Base-by-base conservation (phyloP, 37 sponge, comb jelly and placozoan genomes). In the Aphrocallistes beatrix region DNA sequence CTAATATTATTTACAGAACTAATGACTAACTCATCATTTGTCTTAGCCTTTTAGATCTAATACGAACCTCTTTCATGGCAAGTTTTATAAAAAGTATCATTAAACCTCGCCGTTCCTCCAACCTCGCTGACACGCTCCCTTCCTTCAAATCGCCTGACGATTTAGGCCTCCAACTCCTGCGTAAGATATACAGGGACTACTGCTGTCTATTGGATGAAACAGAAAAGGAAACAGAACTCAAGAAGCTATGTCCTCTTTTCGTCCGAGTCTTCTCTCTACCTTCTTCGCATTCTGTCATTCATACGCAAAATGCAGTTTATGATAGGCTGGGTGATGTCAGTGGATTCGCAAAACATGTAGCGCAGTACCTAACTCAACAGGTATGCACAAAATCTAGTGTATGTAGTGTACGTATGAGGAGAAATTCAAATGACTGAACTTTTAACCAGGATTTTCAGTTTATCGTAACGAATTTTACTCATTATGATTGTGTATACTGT, bases 301-400 rank as follows among this genome's bases (percentile, higher is more conserved):
- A 19, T 6, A 60, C n/a, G 10, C 75, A 19, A 60, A 60, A 28
- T 28, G n/a, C 8, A 25, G n/a, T 60, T 32, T 30, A 60, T 25
- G 75, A 60, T 60, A 60, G n/a, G n/a, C 75, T 60, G 1, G 75
- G 75, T 32, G 75, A 60, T 13, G 75, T 60, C 1, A 60, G 75
- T 60, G 75, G 25, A 1, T 60, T 60, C n/a, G 75, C 75, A 3
- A 60, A 60, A 28, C 75, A 60, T 13, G 75, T 60, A 19, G 75
- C 75, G n/a, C 75, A 60, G 34, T 60, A 60, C n/a, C 75, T 60
- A 19, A 60, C 75, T 25, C 75, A 60, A 60, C 75, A 60, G 34
- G 75, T 60, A 60, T 25, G 8, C 34, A 13, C 13, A 16, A 6
- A 42, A 13, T n/a, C n/a, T n/a, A n/a, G n/a, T n/a, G n/a, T n/a